Conservation (phyloP, 2,797 vertebrate species). For the Microtus obscurus region DNA sequence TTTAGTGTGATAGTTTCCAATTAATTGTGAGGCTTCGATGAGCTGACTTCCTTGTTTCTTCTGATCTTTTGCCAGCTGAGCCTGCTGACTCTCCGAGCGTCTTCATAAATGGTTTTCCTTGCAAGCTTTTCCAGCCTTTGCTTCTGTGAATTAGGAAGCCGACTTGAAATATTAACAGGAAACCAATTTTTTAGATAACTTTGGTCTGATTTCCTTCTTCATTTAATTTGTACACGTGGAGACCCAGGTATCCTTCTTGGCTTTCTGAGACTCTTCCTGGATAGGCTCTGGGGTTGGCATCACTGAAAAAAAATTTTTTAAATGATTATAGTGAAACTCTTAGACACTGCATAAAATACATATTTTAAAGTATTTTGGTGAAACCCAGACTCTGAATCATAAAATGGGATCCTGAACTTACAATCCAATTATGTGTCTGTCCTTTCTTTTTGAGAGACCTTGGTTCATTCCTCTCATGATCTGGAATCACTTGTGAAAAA, state of each 20-base stretch:
- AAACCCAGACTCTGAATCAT: not conserved
- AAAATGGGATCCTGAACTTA: not conserved
- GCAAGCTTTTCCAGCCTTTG: not conserved
- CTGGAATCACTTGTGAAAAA: not conserved
- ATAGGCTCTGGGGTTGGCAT: not conserved
- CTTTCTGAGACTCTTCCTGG: conserved; percentile 23
- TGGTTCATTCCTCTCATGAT: not conserved
- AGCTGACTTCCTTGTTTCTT: not conserved
- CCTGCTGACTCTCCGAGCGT: not conserved
- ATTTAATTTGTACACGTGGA: conserved; percentile 30
- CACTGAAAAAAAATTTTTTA: not conserved
- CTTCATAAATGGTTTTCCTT: too few species aligned
- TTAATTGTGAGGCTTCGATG: conserved; percentile 19
- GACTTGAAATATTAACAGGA: not conserved
- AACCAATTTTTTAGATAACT: not conserved
- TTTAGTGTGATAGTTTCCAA: not conserved
- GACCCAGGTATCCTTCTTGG: not conserved
- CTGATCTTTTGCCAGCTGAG: not conserved
- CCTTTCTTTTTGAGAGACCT: not conserved
- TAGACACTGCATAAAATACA: not conserved
- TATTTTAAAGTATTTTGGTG: not conserved
- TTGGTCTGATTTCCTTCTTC: conserved; percentile 9
- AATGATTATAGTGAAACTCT: not conserved
- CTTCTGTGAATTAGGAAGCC: not conserved
- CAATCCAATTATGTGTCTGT: not conserved